Base-by-base conservation (phyloP, 2,888 invertebrate genomes). In the Ormia ochracea region DNA sequence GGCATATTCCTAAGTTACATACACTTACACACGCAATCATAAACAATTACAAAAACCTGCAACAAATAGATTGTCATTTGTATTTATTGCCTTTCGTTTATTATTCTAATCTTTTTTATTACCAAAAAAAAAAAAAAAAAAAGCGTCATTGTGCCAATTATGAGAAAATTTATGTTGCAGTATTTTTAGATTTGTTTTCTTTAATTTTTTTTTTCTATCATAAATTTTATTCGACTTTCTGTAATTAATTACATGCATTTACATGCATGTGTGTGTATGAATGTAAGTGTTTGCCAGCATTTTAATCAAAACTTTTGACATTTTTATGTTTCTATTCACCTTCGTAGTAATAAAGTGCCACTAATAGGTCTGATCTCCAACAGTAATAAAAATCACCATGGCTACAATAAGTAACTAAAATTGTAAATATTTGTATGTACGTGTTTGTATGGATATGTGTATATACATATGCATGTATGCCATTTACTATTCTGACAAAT, bases 251-350 rank as follows among this genome's bases (percentile, higher is more conserved):
- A 48, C 12, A 10, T n/a, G n/a, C n/a, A n/a, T n/a, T n/a, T n/a
- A n/a, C n/a, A n/a, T n/a, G n/a, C n/a, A n/a, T n/a, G n/a, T n/a
- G n/a, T n/a, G n/a, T n/a, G n/a, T n/a, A n/a, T n/a, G n/a, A n/a
- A n/a, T n/a, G n/a, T n/a, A n/a, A n/a, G 31, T 61, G 23, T 36
- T 85, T 86, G 82, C 82, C 84, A 85, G 82, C 82, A 61, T 41
- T 69, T 63, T 69, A 63, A 52, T 70, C 54, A 50, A 82, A 83
- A 84, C 81, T 85, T 84, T 82, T 86, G 86, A 85, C 85, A 83
- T 82, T 84, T 23, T 48, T 23, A 85, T 85, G 82, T 78, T n/a
- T 48, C 26, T 43, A 17, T 12, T 5, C 26, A 48, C 26, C n/a
- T 48, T 43, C 10, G 6, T 43, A 0, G 9, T 19, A 2, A 43